A percentile compares a stretch with the other conserved stretches of the same genome.
Conservation (phyloP, 1,140 invertebrate species). For the Lerema accius region DNA sequence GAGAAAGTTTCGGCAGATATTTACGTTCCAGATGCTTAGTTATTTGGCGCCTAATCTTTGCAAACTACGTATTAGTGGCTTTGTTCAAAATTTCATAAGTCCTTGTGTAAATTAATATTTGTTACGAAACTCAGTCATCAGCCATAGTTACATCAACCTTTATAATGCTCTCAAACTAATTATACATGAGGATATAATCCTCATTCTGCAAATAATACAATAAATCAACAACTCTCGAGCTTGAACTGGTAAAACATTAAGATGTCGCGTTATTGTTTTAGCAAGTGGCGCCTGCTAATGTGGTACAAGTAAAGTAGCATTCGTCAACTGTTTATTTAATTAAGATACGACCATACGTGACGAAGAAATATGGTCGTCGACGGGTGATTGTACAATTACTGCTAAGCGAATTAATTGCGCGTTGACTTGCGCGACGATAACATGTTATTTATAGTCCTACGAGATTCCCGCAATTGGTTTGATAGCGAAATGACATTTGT, state of each 20-base stretch:
- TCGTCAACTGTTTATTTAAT: constrained; percentile 28
- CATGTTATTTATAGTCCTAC: constrained; percentile 23
- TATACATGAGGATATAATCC: too few species aligned
- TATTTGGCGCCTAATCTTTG: too few species aligned
- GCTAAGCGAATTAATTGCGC: constrained; percentile 29
- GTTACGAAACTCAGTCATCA: too few species aligned
- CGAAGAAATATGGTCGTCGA: constrained; percentile 22
- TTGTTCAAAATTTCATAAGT: too few species aligned
- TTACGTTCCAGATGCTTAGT: too few species aligned
- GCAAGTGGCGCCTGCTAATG: constrained; percentile 33
- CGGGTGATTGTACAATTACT: constrained; percentile 31
- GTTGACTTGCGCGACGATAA: constrained; percentile 24
- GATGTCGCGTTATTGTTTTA: constrained; percentile 39
- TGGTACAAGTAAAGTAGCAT: constrained; percentile 28
- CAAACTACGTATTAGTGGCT: too few species aligned
- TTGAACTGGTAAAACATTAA: constrained; percentile 25
- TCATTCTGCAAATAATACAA: too few species aligned
- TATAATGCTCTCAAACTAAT: too few species aligned
- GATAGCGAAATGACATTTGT: constrained; percentile 20
- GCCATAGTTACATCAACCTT: too few species aligned
- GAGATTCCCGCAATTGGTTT: constrained; percentile 17
- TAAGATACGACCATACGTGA: constrained; percentile 17
- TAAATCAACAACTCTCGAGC: too few species aligned
- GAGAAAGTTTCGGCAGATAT: too few species aligned
- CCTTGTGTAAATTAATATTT: too few species aligned